phyloP scores from a whole-genome alignment of 2,113 vertebrate species.

The Hypomesus transpacificus region DNA sequence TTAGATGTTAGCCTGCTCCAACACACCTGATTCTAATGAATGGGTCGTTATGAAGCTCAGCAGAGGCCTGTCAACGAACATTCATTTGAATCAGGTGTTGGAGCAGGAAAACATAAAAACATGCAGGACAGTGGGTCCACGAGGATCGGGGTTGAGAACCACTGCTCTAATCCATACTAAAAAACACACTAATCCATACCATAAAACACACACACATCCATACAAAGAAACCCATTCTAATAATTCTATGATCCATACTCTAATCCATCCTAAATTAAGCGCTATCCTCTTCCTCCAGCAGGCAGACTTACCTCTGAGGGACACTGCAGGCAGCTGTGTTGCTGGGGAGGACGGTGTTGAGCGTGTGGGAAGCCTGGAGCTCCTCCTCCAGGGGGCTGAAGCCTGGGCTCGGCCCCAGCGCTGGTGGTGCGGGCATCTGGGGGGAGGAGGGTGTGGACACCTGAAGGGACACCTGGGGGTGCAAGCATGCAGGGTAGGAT shows the following conservation, averaged over 20 bases:
- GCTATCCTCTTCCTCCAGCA: neutral
- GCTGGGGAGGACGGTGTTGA: constrained; percentile 12
- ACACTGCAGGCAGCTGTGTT: constrained; percentile 14
- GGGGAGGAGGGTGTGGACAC: constrained; percentile 23
- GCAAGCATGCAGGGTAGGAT: constrained; percentile 1
- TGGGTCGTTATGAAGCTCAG: no score
- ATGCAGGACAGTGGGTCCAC: no score
- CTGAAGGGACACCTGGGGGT: constrained; percentile 18
- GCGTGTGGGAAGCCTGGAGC: constrained; percentile 43
- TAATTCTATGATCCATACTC: neutral
- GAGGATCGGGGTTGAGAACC: no score
- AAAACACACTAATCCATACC: no score
- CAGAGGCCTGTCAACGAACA: no score
- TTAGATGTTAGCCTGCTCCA: no score
- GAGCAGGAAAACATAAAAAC: no score
- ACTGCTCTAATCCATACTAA: no score
- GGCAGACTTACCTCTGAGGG: constrained; percentile 53
- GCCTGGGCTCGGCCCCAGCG: constrained; percentile 20
- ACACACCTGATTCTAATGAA: no score
- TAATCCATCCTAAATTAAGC: neutral
- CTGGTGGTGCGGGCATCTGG: neutral
- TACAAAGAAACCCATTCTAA: no score
- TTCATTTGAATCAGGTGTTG: no score
- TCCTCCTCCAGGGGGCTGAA: constrained; percentile 43
- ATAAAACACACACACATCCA: no score